A percentile compares a stretch with the other conserved stretches of the same genome.
Conservation (phyloP, 2,797 vertebrate genomes). For the Australoheros facetus region DNA sequence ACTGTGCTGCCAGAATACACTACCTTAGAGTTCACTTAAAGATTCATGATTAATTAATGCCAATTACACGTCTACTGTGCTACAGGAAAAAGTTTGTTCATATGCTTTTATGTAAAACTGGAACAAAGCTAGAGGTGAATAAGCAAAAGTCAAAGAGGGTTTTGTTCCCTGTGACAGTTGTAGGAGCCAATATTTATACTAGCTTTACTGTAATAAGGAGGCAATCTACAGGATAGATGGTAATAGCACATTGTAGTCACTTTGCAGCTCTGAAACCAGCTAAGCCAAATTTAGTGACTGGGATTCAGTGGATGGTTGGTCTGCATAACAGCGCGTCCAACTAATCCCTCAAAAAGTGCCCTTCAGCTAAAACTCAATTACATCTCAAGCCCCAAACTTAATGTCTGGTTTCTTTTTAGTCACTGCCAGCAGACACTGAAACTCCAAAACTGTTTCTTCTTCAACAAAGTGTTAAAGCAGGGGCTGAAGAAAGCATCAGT, state of each 20-base stretch:
- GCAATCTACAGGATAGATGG: not conserved
- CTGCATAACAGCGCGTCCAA: conserved; percentile 13
- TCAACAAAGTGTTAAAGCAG: conserved; percentile 4
- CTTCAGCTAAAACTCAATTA: conserved; percentile 45
- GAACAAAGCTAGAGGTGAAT: conserved; percentile 35
- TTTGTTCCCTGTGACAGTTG: conserved; percentile 9
- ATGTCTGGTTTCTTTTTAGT: conserved; percentile 26
- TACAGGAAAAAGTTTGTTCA: conserved; percentile 12
- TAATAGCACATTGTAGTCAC: not conserved
- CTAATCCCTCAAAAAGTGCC: conserved; percentile 46
- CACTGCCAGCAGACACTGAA: not conserved
- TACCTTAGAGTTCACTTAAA: not conserved
- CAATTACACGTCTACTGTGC: not conserved
- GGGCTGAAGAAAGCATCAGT: not conserved
- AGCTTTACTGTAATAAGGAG: not conserved
- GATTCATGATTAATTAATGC: conserved; percentile 17
- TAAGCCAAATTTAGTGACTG: conserved; percentile 30
- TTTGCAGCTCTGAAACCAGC: conserved; percentile 20
- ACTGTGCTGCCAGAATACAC: not conserved
- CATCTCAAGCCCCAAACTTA: conserved; percentile 9
- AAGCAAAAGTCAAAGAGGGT: conserved; percentile 8
- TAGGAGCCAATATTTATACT: conserved; percentile 20
- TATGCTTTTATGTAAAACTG: conserved; percentile 35
- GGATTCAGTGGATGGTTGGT: conserved; percentile 26
- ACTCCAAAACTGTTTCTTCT: conserved; percentile 1